Conservation (phyloP, 1,140 invertebrate genomes). For the Diorhabda sublineata region DNA sequence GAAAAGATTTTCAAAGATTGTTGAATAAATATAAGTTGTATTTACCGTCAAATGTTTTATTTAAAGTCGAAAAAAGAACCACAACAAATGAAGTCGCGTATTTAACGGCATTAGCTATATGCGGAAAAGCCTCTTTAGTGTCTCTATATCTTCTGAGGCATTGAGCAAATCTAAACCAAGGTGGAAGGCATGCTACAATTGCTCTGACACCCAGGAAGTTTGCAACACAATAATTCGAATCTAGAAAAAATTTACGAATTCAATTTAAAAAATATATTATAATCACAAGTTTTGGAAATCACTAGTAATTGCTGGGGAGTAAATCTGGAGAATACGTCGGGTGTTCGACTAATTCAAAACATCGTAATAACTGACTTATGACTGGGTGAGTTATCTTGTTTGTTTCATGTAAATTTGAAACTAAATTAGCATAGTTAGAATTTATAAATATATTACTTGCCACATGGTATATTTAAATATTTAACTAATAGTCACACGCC, state of each 20-base stretch:
- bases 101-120: slow-evolving; percentile 96
- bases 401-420: no score
- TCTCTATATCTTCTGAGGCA: slow-evolving; percentile 91
- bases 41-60: slow-evolving; percentile 62
- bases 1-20: not conserved
- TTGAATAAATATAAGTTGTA: slow-evolving; percentile 15
- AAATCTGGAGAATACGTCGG: no score
- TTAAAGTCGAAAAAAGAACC: slow-evolving; percentile 79
- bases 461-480: no score
- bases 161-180: slow-evolving; percentile 97
- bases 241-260: slow-evolving; percentile 38
- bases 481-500: no score
- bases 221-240: slow-evolving; percentile 59
- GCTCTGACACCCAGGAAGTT: slow-evolving; percentile 65
- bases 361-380: no score
- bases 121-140: slow-evolving; percentile 87
- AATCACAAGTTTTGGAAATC: no score
- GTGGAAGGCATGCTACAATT: slow-evolving; percentile 86
- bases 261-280: no score
- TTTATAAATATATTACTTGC: no score
- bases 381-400: no score
- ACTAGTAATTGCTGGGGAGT: no score
- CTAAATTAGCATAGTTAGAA: no score
- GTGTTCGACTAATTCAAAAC: no score
- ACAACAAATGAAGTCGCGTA: slow-evolving; percentile 97